Conservation (phyloP, 2,888 invertebrate species). For the Macrosiphum euphorbiae region DNA sequence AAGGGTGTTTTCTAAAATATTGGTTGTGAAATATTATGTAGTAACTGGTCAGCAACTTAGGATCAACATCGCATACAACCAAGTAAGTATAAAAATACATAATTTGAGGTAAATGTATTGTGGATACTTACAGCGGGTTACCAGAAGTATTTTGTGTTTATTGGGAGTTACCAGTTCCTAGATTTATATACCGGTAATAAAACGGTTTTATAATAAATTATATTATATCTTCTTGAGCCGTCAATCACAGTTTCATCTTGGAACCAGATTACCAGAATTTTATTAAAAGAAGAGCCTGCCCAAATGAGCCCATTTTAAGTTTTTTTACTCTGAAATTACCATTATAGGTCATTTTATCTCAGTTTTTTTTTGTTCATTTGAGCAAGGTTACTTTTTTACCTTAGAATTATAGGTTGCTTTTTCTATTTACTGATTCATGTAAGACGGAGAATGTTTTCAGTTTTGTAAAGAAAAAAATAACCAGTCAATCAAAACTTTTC, state of each 20-base stretch:
- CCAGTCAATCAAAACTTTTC: too few relatives aligned
- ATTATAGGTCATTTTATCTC: background rate
- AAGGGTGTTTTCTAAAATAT: background rate
- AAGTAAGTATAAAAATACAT: background rate
- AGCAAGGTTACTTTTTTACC: background rate
- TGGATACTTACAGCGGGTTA: background rate
- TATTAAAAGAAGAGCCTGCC: background rate
- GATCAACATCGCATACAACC: background rate
- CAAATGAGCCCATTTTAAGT: background rate
- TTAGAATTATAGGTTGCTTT: background rate
- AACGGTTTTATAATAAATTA: background rate
- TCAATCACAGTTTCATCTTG: background rate
- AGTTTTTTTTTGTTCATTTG: background rate
- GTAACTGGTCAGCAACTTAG: background rate
- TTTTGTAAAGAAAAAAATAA: too few relatives aligned
- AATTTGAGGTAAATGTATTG: background rate
- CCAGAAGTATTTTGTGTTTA: background rate
- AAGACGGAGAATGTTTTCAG: background rate
- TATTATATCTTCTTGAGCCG: background rate
- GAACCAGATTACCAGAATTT: too few relatives aligned
- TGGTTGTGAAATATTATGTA: background rate
- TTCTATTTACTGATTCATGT: background rate
- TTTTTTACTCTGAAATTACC: background rate
- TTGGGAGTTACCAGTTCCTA: background rate
- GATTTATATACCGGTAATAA: background rate